These are phyloP conservation scores for Euwallacea similis DNA, from an alignment of 1,140 invertebrate genomes.

Conservation along the genomic window DNA sequence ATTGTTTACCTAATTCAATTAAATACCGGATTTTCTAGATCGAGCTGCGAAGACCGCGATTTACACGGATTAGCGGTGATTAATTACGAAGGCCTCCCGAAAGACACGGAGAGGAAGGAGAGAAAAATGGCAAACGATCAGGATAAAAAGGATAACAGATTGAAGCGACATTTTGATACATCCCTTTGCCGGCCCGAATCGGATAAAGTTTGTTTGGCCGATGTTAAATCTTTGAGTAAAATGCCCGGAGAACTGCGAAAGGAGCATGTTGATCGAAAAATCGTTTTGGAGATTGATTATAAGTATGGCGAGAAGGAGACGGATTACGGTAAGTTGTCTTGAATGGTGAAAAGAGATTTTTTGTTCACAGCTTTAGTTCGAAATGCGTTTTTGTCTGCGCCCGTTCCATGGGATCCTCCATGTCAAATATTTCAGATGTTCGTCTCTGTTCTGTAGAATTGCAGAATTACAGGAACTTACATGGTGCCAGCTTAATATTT, in stretches of 20 bases:
- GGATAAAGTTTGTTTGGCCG: constrained; percentile 61
- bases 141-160: constrained; percentile 48
- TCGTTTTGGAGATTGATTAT: constrained; percentile 63
- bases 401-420: neutral
- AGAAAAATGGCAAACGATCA: constrained; percentile 2
- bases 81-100: constrained; percentile 56
- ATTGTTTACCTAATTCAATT: neutral
- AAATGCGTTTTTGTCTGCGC: neutral
- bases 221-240: constrained; percentile 58
- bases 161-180: constrained; percentile 52
- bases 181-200: constrained; percentile 51
- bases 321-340: constrained; percentile 23
- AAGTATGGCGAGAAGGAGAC: constrained; percentile 51
- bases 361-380: neutral
- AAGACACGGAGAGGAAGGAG: constrained; percentile 8
- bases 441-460: no score
- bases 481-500: no score
- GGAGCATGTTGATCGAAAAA: constrained; percentile 57
- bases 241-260: constrained; percentile 57
- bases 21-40: constrained; percentile 48
- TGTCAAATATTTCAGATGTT: no score
- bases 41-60: constrained; percentile 53
- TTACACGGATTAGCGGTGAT: constrained; percentile 60
- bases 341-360: neutral
- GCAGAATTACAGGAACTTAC: no score